These are phyloP conservation scores for Sphenodon punctatus DNA, from an alignment of 2,797 vertebrate genomes.

Conservation along the genomic window DNA sequence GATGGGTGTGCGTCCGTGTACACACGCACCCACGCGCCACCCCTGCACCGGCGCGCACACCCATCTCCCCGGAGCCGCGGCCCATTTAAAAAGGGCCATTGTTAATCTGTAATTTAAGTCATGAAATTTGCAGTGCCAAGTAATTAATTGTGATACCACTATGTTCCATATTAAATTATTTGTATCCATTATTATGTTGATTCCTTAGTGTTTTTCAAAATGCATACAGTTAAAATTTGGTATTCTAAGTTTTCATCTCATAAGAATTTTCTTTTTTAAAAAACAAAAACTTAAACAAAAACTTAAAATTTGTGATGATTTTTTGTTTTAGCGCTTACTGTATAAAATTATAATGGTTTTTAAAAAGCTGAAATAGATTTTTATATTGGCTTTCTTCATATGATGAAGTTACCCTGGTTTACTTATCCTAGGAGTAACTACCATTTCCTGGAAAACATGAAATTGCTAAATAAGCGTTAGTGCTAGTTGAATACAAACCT, in stretches of 20 bases:
- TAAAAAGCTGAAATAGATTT: neutral
- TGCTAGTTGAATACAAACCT: no score
- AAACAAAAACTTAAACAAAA: neutral
- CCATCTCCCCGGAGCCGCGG: no score
- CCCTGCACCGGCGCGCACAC: no score
- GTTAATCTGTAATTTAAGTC: neutral
- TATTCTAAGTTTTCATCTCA: neutral
- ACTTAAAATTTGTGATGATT: no score
- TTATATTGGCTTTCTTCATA: accelerated
- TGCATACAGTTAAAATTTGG: neutral
- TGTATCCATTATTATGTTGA: neutral
- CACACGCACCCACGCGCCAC: no score
- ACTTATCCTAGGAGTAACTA: no score
- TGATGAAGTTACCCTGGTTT: no score
- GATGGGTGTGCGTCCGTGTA: no score
- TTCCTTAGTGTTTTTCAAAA: neutral
- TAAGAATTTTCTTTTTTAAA: neutral
- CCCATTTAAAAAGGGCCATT: no score
- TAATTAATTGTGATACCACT: neutral
- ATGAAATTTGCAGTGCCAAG: neutral
- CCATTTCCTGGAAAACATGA: no score
- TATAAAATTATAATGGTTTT: neutral
- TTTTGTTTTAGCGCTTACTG: neutral
- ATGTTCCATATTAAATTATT: neutral
- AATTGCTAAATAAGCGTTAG: no score